Base-by-base conservation (phyloP, 2,888 invertebrate genomes). In the Plagodis pulveraria region DNA sequence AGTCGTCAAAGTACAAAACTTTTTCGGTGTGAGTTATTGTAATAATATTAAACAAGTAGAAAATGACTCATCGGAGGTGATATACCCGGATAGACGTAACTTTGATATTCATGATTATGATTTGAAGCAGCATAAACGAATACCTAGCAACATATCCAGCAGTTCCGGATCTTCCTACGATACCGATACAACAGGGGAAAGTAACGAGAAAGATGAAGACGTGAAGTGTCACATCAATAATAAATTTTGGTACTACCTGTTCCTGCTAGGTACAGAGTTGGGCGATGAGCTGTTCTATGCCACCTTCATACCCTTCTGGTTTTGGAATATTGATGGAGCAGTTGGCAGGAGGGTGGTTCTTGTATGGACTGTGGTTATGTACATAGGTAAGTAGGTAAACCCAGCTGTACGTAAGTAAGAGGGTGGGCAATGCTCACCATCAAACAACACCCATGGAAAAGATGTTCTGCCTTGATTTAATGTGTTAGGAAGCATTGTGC, bases 261-360 rank as follows among this genome's bases (percentile, higher is more conserved):
- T 98, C 83, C 86, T 95, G 22, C 93, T 98, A 78, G 98, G 98
- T 12, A 97, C 98, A 0, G 96, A 96, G 63, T 87, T 98, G 22
- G 98, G 98, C 0, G 98, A 98, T 87, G 98, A 98, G 89, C 93
- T 96, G 64, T 98, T 98, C 85, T 98, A 98, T 86, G 95, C 96
- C 0, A 94, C 95, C n/a, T 98, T 98, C 79, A 98, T 98, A 77
- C 97, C 98, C 0, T 97, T 97, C 84, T 97, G 97, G 96, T 96
- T 98, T 80, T 98, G 98, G 98, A 98, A 98, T 86, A 94, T 98
- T 58, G 98, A 98, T 87, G 96, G 96, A 22, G 96, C 96, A 35
- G 96, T 98, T 4, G 97, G 97, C 10, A 92, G 98, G 70, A 93
- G 97, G 83, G 95, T 98, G 12, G 95, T 97, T 9, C 89, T 97